These are phyloP conservation scores for Serinus canaria DNA, from an alignment of 2,113 vertebrate genomes.

Conservation along the genomic window DNA sequence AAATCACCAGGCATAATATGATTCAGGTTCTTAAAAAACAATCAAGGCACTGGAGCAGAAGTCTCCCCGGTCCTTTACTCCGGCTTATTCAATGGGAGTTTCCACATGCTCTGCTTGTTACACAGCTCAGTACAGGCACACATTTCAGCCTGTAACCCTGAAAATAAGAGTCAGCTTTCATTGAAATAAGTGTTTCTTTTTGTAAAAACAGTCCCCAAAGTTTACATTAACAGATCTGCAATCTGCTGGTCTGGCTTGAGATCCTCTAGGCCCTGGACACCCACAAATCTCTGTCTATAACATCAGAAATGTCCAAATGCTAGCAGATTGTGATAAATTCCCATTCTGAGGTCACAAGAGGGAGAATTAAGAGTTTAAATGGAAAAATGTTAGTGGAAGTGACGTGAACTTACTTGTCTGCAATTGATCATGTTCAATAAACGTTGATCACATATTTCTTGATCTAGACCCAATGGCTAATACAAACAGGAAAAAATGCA, in stretches of 20 bases:
- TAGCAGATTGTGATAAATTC: background rate
- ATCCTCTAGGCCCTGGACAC: background rate
- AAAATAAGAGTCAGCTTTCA: background rate
- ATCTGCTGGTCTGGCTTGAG: background rate
- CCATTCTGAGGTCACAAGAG: background rate
- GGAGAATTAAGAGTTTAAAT: conserved; percentile 13
- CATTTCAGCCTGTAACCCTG: background rate
- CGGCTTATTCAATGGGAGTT: background rate
- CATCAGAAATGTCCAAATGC: background rate
- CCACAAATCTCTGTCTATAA: background rate
- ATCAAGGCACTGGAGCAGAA: background rate
- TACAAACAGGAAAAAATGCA: conserved; percentile 11
- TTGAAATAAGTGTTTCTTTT: background rate
- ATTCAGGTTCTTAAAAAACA: background rate
- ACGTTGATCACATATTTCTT: background rate
- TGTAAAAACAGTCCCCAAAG: background rate
- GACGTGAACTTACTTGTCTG: background rate
- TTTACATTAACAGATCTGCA: background rate
- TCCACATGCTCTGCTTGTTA: background rate
- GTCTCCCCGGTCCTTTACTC: background rate
- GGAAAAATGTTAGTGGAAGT: conserved; percentile 5
- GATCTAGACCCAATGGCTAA: conserved; percentile 21
- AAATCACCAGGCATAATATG: background rate
- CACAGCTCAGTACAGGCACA: background rate
- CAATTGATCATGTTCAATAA: background rate